Evolutionary conservation across 2,113 vertebrate species (phyloP), one percentile per base, ranked within the genome.

Genomic region (Atractosteus spatula): DNA sequence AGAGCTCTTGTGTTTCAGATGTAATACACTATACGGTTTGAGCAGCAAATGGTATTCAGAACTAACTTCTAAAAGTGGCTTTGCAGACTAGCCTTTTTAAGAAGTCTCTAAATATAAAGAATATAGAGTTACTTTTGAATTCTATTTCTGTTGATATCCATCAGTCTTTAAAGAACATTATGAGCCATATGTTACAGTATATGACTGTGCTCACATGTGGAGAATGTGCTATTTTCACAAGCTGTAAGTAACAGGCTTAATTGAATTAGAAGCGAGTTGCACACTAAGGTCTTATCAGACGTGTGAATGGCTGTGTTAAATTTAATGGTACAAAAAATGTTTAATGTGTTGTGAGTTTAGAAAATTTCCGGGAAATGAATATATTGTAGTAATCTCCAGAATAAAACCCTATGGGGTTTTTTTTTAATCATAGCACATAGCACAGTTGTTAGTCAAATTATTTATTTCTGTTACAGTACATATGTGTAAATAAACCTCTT

Each of bases 91-190:
- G 77, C 76, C 80, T 86, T 81, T 82, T 67, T 81, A 82, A 83
- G 81, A 71, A 62, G 41, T 73, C 78, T 77, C 69, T 83, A 82
- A 84, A 85, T 83, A 80, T 80, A 82, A 68, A 72, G 73, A 70
- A 81, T 83, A 76, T 83, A 80, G 77, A 71, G 81, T 88, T 86
- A 83, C 83, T 72, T 69, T 17, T 71, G 43, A 77, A 72, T 62
- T 10, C 75, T 76, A 72, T 76, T 79, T 72, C 76, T 76, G 77
- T 63, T 75, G 65, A 51, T 16, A 75, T 80, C 81, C 78, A 76
- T 78, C 54, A 70, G 72, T 45, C 59, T 59, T 62, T 59, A 7
- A 64, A 54, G 4, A 44, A 43, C 55, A 17, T 14, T 62, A 14
- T 29, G 17, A 62, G 59, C 59, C 59, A 62, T 62, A 62, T 62